Base-by-base conservation (phyloP, 2,113 vertebrate species). In the Oenanthe oenanthe region DNA sequence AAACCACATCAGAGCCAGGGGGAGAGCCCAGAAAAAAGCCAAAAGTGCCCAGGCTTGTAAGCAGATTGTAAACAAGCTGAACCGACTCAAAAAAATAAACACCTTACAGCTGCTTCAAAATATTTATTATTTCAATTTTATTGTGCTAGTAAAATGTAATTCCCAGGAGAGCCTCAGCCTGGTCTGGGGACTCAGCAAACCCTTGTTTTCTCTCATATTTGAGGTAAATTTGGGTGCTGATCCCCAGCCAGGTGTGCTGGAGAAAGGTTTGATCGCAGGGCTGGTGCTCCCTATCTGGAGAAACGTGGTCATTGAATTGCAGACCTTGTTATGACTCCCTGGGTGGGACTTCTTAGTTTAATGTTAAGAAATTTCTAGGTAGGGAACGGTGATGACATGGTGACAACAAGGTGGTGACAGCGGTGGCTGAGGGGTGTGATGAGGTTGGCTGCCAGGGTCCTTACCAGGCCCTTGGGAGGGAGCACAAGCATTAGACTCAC, bases 401-500 rank as follows among this genome's bases (percentile, higher is more conserved):
- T 21, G 70, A 40, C 10, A 10, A 50, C 7, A n/a, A 54, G 71
- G 26, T 0, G 1, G 25, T 54, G 51, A 43, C 89, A 67, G 34
- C 2, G 12, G 24, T 61, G 54, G 40, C 54, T 53, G 50, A 42
- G 4, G 9, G 7, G 5, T 42, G 34, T 11, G 57, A 31, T 14
- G 29, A 26, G 15, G 25, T 3, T 3, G 3, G 29, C 29, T 0
- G 1, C 50, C 0, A 0, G 3, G 1, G 6, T 13, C n/a, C 19
- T 31, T 3, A 1, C 17, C 2, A 1, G 67, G 50, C 24, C 32
- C 32, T 50, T 1, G 0, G 20, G 36, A 38, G 10, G 43, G 17
- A 65, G 9, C 43, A 17, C 24, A 43, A 42, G 36, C 7, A 4
- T 80, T 57, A 65, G 63, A 9, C 36, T 91, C 12, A 28, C 26